Evolutionary conservation across 1,140 invertebrate genomes (phyloP), one percentile per base, ranked within the genome.

Genomic region (Apocrypta bakeri): DNA sequence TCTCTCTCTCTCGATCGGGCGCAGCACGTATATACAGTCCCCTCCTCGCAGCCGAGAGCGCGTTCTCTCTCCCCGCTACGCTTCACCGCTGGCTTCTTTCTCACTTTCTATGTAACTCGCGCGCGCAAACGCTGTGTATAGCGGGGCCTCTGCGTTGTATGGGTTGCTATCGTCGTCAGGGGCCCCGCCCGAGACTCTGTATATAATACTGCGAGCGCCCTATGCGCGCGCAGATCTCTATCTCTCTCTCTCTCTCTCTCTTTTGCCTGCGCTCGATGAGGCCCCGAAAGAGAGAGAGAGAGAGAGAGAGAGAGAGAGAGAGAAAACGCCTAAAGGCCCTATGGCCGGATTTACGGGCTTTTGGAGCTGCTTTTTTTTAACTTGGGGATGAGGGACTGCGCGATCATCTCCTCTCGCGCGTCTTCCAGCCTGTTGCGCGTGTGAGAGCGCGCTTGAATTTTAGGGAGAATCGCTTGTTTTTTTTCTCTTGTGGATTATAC

Each of bases 101-200:
- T 56, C 48, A 56, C 48, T 56, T 56, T 56, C 48, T 56, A n/a
- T 56, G 48, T 56, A 56, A 56, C 48, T 56, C 48, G 48, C 48
- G 12, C 42, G 33, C 33, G 33, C 33, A 37, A 37, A 37, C 33
- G 14, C 42, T 17, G 42, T 48, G 42, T 56, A 6, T 56, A 56
- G 48, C 48, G 48, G 48, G 48, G 48, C 48, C 48, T 56, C 1
- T 17, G 48, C 6, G 48, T 2, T n/a, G 48, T n/a, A 56, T 17
- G 48, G 48, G 17, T 56, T 21, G 48, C 14, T 56, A 56, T 56
- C 48, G 48, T 56, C 48, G 48, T 56, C 48, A 56, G 48, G 48
- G 48, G 48, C 48, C 48, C 48, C 48, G 48, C 48, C 48, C 48
- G 48, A n/a, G 14, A 21, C 17, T 56, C 6, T 17, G n/a, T 56